phyloP scores from a whole-genome alignment of 2,797 vertebrate genomes.

The Antennarius maculatus region DNA sequence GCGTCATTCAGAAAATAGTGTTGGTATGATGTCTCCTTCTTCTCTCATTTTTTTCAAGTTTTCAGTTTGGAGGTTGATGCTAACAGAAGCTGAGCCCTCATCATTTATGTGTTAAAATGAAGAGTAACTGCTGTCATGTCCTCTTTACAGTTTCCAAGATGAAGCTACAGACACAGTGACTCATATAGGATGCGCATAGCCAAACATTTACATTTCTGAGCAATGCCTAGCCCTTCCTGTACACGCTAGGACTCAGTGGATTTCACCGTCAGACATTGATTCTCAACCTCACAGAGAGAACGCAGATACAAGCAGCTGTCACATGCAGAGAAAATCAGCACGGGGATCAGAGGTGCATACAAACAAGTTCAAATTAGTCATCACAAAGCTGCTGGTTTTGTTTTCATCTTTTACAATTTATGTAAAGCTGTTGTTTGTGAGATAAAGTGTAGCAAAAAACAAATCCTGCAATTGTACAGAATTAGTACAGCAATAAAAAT shows the following conservation, averaged over 20 bases:
- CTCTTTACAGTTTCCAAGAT: neutral
- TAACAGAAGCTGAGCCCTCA: neutral
- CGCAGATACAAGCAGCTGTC: conserved; percentile 64
- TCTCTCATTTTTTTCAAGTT: neutral
- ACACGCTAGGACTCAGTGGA: conserved; percentile 21
- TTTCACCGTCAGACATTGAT: conserved; percentile 62
- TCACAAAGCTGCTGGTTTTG: conserved; percentile 56
- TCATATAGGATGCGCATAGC: conserved; percentile 19
- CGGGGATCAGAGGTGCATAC: conserved; percentile 46
- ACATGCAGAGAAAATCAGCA: conserved; percentile 54
- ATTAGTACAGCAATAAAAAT: neutral
- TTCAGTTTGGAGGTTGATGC: neutral
- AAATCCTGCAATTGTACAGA: neutral
- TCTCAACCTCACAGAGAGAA: conserved; percentile 49
- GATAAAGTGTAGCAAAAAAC: conserved; percentile 29
- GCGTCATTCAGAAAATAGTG: neutral
- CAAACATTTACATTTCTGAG: conserved; percentile 41
- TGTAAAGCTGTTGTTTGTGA: conserved; percentile 33
- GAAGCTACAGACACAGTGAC: conserved; percentile 9
- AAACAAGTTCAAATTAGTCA: conserved; percentile 65
- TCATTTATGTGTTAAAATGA: conserved; percentile 13
- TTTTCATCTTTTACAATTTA: conserved; percentile 58
- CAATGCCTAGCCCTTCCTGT: conserved; percentile 16
- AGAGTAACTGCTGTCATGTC: neutral
- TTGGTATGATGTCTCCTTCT: neutral